Conservation (phyloP, 2,797 vertebrate species). For the Thalassophryne amazonica region DNA sequence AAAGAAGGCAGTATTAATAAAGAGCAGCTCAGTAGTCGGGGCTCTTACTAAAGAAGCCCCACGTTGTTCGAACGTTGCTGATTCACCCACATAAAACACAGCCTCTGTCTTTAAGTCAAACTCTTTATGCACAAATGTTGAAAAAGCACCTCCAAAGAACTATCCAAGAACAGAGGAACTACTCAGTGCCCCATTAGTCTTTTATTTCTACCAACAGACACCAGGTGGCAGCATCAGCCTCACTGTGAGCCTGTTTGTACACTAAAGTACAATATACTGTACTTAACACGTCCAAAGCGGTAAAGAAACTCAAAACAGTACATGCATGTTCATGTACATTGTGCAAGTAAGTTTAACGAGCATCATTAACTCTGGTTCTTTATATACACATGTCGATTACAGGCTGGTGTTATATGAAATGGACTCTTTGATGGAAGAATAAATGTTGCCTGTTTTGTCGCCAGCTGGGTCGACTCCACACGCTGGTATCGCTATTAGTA, state of each 20-base stretch:
- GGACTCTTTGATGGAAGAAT: slow-evolving; percentile 56
- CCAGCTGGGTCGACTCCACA: slow-evolving; percentile 68
- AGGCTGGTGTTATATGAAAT: slow-evolving; percentile 58
- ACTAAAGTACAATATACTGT: no score
- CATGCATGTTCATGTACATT: no score
- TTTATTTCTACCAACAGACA: not conserved
- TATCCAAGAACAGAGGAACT: not conserved
- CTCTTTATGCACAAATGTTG: not conserved
- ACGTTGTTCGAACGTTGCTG: slow-evolving; percentile 14
- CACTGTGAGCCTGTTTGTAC: not conserved
- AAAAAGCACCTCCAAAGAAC: slow-evolving; percentile 7
- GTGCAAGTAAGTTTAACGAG: not conserved
- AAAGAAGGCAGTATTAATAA: no score
- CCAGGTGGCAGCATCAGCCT: not conserved
- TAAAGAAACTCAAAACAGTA: not conserved
- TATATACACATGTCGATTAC: slow-evolving; percentile 30
- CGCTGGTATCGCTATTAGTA: slow-evolving; percentile 72
- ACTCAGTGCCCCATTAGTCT: not conserved
- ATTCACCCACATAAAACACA: not conserved
- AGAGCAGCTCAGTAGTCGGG: no score
- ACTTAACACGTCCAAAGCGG: no score
- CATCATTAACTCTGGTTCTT: slow-evolving; percentile 14
- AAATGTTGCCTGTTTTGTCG: slow-evolving; percentile 64
- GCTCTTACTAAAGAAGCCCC: no score
- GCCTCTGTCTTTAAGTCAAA: not conserved